phyloP scores from a whole-genome alignment of 2,113 vertebrate species.

The Pelusios castaneus region DNA sequence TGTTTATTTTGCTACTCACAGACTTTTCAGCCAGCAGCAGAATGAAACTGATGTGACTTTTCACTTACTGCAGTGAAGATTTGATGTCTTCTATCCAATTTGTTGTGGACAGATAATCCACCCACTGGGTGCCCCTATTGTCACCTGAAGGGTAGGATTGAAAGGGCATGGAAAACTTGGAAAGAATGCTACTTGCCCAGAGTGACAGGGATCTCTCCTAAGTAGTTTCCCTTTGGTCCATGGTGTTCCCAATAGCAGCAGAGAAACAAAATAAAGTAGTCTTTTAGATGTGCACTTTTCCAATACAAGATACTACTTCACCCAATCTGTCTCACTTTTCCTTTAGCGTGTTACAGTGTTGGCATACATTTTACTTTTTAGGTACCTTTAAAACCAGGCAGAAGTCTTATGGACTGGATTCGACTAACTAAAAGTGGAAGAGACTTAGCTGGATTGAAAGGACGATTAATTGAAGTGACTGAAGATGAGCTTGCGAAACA shows the following conservation, averaged over 20 bases:
- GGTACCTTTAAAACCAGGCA: slow-evolving; percentile 94
- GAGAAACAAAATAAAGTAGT: not conserved
- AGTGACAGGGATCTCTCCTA: not conserved
- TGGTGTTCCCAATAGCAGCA: not conserved
- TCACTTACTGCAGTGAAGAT: not conserved
- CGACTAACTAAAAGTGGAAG: slow-evolving; percentile 91
- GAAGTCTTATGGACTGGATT: slow-evolving; percentile 99
- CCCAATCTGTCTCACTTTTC: not conserved
- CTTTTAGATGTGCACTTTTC: not conserved
- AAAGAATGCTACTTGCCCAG: not conserved
- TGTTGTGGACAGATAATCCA: not conserved
- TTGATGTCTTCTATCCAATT: not conserved
- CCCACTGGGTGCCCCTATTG: not conserved
- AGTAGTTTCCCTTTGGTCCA: not conserved
- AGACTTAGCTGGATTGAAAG: slow-evolving; percentile 90
- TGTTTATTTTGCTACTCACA: rapidly evolving
- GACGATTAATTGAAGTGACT: slow-evolving; percentile 90
- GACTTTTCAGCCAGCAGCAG: not conserved
- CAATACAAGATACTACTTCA: not conserved
- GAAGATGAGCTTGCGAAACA: slow-evolving; percentile 92
- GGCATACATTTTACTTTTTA: slow-evolving; percentile 57
- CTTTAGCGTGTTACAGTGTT: not conserved
- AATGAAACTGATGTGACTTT: not conserved
- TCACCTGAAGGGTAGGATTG: rapidly evolving
- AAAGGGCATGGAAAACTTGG: not conserved